phyloP scores from a whole-genome alignment of 2,888 invertebrate genomes.

The Melikaiella ostensackeni region DNA sequence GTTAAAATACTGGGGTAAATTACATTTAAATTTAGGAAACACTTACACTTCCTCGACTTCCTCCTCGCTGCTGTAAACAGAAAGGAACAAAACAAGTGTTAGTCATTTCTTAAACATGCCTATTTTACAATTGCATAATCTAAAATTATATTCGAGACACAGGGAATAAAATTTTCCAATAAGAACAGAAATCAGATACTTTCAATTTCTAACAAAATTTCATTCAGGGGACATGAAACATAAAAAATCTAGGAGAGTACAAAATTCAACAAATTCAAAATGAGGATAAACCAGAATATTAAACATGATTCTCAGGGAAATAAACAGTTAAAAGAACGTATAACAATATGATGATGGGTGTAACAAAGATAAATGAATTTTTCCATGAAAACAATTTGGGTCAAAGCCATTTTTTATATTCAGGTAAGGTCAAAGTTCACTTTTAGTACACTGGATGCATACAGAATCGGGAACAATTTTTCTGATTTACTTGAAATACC shows the following conservation, averaged over 20 bases:
- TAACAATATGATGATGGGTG: neutral
- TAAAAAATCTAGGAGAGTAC: neutral
- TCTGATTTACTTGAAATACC: conserved; percentile 16
- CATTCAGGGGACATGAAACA: neutral
- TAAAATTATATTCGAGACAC: neutral
- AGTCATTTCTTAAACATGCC: conserved; percentile 55
- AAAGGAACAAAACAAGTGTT: conserved; percentile 64
- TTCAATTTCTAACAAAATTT: neutral
- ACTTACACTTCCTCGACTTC: conserved; percentile 91
- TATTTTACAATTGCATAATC: neutral
- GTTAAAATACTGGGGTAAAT: conserved; percentile 6
- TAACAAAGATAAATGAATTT: neutral
- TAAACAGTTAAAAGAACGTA: neutral
- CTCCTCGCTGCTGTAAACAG: conserved; percentile 82
- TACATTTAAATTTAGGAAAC: conserved; percentile 54
- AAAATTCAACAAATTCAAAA: neutral
- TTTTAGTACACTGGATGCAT: neutral
- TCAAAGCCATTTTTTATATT: neutral
- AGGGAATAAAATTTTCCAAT: neutral
- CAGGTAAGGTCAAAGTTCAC: neutral
- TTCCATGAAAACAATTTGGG: neutral
- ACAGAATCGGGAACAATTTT: neutral
- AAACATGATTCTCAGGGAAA: neutral
- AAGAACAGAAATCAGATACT: no score
- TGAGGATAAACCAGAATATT: neutral